Base-by-base conservation (phyloP, 2,797 vertebrate genomes). In the Diglossa cyanea region DNA sequence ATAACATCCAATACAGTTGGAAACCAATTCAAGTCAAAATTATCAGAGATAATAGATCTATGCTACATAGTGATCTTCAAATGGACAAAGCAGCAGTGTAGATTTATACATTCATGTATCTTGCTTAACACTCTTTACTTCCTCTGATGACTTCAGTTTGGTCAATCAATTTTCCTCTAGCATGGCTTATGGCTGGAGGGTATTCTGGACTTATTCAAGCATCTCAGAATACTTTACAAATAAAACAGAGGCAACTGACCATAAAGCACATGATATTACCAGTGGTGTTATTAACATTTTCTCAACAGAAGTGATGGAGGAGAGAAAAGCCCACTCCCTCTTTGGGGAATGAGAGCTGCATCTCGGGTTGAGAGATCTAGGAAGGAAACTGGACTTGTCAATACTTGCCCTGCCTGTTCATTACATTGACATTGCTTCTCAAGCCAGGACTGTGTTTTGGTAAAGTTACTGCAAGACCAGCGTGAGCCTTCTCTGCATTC, bases 41-140 rank as follows among this genome's bases (percentile, higher is more conserved):
- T 75, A 70, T 76, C 76, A 60, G 44, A 75, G 28, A 67, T 67
- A 40, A 35, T 54, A 72, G 86, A 79, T 79, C 71, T 88, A 11
- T 39, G n/a, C 55, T 68, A 65, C n/a, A 40, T 0, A 45, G 48
- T 65, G 66, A 87, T 91, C 37, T 90, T 61, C 45, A 86, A 90
- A 74, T 37, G 50, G 78, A 50, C 50, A 74, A 89, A 89, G 60
- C 17, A 86, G 18, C 75, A 44, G 28, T 16, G 51, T 37, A 84
- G 58, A 37, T 86, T 93, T 86, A 44, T 79, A 71, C n/a, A 60
- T 87, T 80, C 70, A 71, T 86, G 10, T 53, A 85, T 89, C 78
- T 93, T 95, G 39, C 91, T 87, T 94, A 95, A 80, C 54, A 13
- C 77, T 94, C 47, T 87, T 92, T 86, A 82, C 53, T 86, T 95